Conservation (phyloP, 2,113 vertebrate species). For the Eidolon helvum region DNA sequence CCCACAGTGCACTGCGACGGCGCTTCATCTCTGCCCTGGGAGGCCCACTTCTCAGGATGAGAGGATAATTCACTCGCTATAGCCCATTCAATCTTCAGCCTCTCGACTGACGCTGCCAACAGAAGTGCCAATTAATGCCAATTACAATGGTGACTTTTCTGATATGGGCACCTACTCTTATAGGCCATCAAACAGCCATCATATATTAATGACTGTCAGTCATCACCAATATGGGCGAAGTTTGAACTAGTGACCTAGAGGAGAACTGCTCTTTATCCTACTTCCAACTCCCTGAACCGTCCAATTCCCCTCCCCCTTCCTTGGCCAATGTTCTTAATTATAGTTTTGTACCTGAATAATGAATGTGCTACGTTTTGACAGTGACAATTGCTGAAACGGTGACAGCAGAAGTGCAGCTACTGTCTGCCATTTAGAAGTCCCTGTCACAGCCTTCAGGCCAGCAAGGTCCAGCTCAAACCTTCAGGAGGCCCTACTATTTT, state of each 20-base stretch:
- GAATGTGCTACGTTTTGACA: conserved; percentile 68
- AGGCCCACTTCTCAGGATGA: conserved; percentile 67
- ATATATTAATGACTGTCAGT: conserved; percentile 72
- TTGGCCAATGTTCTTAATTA: conserved; percentile 65
- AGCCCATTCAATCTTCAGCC: conserved; percentile 74
- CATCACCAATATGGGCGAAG: conserved; percentile 55
- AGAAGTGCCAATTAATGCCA: conserved; percentile 80
- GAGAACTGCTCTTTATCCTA: conserved; percentile 69
- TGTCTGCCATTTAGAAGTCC: conserved; percentile 47
- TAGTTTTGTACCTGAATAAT: conserved; percentile 72
- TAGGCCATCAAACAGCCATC: conserved; percentile 71
- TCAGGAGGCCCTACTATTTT: conserved; percentile 31
- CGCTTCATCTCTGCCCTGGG: conserved; percentile 67
- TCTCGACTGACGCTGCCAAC: conserved; percentile 75
- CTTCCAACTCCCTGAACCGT: conserved; percentile 73
- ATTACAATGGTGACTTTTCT: conserved; percentile 80
- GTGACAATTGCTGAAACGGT: conserved; percentile 44
- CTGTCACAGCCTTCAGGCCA: conserved; percentile 71
- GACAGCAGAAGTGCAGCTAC: conserved; percentile 53
- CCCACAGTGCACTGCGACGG: conserved; percentile 40
- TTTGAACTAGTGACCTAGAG: conserved; percentile 77
- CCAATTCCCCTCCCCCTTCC: conserved; percentile 69
- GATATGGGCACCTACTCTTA: conserved; percentile 76
- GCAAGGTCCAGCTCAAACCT: conserved; percentile 21
- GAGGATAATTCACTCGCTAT: conserved; percentile 72